These are phyloP conservation scores for Syngnathoides biaculeatus DNA, from an alignment of 2,113 vertebrate genomes.

Conservation along the genomic window DNA sequence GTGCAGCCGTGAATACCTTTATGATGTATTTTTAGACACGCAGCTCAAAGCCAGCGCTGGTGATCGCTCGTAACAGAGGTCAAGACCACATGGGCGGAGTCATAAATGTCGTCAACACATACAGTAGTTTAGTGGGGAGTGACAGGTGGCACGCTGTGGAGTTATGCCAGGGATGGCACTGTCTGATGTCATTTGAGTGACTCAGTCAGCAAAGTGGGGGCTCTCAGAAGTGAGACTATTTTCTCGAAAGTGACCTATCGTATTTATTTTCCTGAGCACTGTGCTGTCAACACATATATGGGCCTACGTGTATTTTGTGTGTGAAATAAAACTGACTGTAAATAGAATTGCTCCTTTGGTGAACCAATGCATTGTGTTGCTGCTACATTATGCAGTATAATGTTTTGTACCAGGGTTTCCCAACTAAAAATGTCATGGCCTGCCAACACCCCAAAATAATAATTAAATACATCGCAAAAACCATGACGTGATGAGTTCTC, in stretches of 20 bases:
- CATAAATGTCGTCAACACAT: constrained; percentile 15
- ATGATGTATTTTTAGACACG: constrained; percentile 42
- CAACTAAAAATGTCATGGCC: too few relatives aligned
- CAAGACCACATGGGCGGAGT: constrained; percentile 20
- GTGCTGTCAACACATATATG: not conserved
- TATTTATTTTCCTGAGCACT: not conserved
- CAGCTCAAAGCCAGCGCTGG: constrained; percentile 25
- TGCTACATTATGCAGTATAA: too few relatives aligned
- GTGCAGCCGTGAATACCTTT: constrained; percentile 19
- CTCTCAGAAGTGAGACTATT: not conserved
- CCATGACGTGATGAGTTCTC: too few relatives aligned
- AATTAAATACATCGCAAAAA: too few relatives aligned
- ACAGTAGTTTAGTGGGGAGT: constrained; percentile 4
- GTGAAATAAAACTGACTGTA: too few relatives aligned
- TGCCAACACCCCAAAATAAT: too few relatives aligned
- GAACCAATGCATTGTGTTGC: too few relatives aligned
- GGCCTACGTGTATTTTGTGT: too few relatives aligned
- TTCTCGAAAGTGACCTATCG: not conserved
- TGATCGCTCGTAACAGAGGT: constrained; percentile 17
- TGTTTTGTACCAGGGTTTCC: too few relatives aligned
- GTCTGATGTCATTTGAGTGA: constrained; percentile 9
- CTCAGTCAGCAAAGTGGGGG: not conserved
- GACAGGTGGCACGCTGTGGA: constrained; percentile 35
- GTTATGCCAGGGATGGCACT: constrained; percentile 15
- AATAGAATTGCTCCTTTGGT: too few relatives aligned